Evolutionary conservation across 2,888 invertebrate genomes (phyloP).

Genomic region (Bimastos eiseni): DNA sequence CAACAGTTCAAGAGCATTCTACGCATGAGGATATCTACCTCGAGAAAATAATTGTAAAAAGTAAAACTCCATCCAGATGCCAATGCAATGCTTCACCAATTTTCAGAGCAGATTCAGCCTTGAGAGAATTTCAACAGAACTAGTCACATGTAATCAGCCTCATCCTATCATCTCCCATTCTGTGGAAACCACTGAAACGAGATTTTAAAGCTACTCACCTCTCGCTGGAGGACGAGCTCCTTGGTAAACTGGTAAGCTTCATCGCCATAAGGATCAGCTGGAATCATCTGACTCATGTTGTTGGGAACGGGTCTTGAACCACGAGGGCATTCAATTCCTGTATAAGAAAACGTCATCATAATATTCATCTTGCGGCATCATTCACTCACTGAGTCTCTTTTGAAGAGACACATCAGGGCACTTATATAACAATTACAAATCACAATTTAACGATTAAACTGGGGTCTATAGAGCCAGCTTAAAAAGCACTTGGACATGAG

Average conservation of each 20-base stretch:
- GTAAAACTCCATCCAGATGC: too few species aligned
- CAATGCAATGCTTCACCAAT: too few species aligned
- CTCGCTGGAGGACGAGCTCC: constrained; percentile 85
- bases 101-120: too few species aligned
- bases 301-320: constrained; percentile 73
- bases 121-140: too few species aligned
- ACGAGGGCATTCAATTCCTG: constrained; percentile 81
- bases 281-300: constrained; percentile 67
- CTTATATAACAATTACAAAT: too few species aligned
- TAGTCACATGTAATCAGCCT: not conserved
- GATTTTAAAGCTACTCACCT: constrained; percentile 64
- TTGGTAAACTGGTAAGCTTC: constrained; percentile 89
- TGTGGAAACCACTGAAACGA: not conserved
- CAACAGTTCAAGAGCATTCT: not conserved
- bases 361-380: not conserved
- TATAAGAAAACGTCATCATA: constrained; percentile 63
- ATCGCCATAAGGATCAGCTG: constrained; percentile 88
- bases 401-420: too few species aligned
- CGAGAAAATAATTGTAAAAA: too few species aligned
- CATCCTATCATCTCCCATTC: too few species aligned
- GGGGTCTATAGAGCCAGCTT: too few species aligned
- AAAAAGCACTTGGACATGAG: too few species aligned
- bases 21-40: not conserved
- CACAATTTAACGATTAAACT: too few species aligned
- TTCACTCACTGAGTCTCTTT: not conserved